Percentiles rank a stretch among this genome's conserved stretches.
Evolutionary conservation across 1,140 invertebrate genomes (phyloP).

Genomic region (Geopemphigus sp.): DNA sequence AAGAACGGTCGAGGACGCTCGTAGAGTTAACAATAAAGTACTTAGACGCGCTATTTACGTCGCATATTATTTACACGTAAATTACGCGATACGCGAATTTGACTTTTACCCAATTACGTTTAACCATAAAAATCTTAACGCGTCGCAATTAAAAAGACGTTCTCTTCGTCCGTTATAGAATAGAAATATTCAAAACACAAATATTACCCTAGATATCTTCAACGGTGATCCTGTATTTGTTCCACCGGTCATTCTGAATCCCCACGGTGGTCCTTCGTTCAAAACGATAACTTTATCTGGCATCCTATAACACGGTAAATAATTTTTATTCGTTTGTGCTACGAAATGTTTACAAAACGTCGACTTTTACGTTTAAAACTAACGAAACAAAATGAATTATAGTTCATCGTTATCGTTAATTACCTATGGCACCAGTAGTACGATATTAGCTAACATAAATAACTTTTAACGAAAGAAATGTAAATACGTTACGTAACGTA

Average conservation of each 20-base stretch:
- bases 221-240: conserved; percentile 70
- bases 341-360: background rate
- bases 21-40: too few relatives aligned
- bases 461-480: background rate
- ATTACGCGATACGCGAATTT: too few relatives aligned
- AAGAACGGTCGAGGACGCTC: too few relatives aligned
- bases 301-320: conserved; percentile 57
- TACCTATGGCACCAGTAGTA: too few relatives aligned
- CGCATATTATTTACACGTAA: too few relatives aligned
- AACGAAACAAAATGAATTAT: too few relatives aligned
- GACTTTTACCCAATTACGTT: background rate
- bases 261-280: conserved; percentile 81
- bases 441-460: background rate
- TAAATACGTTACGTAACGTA: background rate
- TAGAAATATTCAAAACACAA: background rate
- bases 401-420: too few relatives aligned
- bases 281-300: conserved; percentile 69
- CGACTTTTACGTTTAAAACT: too few relatives aligned
- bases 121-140: background rate
- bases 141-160: background rate
- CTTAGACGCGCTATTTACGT: too few relatives aligned
- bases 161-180: background rate
- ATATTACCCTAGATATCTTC: conserved; percentile 75
- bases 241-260: conserved; percentile 83
- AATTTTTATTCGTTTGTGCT: background rate